phyloP scores from a whole-genome alignment of 2,888 invertebrate species.

The Drosophila emarginata region DNA sequence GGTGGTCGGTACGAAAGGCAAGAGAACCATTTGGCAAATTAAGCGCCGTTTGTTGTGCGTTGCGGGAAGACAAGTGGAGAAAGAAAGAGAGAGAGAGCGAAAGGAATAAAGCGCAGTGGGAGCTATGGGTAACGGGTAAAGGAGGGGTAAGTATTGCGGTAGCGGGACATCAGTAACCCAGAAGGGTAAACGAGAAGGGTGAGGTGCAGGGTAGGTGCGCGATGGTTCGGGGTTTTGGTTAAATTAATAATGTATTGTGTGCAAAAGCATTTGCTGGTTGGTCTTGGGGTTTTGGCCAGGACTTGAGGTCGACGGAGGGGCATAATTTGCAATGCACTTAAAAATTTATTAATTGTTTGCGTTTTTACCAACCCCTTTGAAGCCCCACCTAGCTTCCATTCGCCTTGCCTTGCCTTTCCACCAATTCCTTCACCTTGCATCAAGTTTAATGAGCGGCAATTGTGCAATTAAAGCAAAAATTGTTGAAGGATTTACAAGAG shows the following conservation, averaged over 20 bases:
- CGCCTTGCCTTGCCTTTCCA: not conserved
- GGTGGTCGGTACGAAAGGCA: not conserved
- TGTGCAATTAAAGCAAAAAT: slow-evolving; percentile 42
- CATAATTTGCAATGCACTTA: slow-evolving; percentile 69
- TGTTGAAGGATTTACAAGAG: not conserved
- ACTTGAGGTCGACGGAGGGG: slow-evolving; percentile 47
- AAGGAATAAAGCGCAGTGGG: too few species aligned
- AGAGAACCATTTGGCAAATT: slow-evolving; percentile 68
- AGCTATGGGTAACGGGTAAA: too few species aligned
- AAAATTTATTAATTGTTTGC: slow-evolving; percentile 73
- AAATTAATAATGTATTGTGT: slow-evolving; percentile 74
- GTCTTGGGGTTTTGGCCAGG: slow-evolving; percentile 41
- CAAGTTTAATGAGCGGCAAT: slow-evolving; percentile 53
- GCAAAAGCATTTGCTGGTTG: slow-evolving; percentile 61
- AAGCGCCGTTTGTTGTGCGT: slow-evolving; percentile 73
- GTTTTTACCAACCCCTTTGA: slow-evolving; percentile 35
- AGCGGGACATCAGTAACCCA: too few species aligned
- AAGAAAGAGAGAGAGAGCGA: not conserved
- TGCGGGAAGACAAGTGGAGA: not conserved
- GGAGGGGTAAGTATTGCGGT: not conserved
- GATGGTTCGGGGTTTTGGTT: slow-evolving; percentile 19
- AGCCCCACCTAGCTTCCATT: not conserved
- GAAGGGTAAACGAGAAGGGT: not conserved
- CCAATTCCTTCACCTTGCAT: not conserved
- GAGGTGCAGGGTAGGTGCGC: not conserved